Evolutionary conservation across 2,113 vertebrate genomes (phyloP).

Genomic region (Bos indicus): DNA sequence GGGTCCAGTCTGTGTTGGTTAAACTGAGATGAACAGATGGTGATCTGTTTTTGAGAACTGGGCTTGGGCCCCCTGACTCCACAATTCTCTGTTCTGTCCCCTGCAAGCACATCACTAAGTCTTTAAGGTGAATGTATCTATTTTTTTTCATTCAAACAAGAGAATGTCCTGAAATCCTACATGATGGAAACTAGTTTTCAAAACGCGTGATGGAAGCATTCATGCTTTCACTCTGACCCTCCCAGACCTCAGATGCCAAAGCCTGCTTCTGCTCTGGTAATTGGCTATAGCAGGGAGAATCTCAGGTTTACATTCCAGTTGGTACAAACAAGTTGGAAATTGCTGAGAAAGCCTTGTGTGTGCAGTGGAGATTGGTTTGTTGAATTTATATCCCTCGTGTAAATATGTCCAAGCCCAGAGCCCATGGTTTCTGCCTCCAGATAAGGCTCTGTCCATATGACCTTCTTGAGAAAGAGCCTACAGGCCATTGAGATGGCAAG

Average conservation of each 20-base stretch:
- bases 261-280: background rate
- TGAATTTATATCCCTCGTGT: constrained; percentile 46
- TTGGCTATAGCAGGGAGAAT: background rate
- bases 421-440: background rate
- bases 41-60: background rate
- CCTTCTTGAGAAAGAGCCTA: background rate
- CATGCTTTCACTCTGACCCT: background rate
- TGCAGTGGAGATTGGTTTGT: constrained; percentile 51
- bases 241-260: background rate
- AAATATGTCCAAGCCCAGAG: constrained; percentile 38
- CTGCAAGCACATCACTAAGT: background rate
- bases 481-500: background rate
- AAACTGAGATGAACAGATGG: constrained; percentile 13
- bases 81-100: background rate
- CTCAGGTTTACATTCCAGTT: background rate
- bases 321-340: constrained; percentile 53
- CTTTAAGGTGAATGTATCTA: background rate
- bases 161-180: background rate
- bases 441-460: background rate
- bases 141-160: constrained; percentile 3
- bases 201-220: background rate
- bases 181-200: background rate
- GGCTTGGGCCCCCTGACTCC: background rate
- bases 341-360: constrained; percentile 44
- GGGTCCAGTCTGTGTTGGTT: background rate